Percentiles rank a stretch among this genome's conserved stretches.
These are phyloP conservation scores for Acanthisitta chloris DNA, from an alignment of 2,113 vertebrate genomes.

Conservation along the genomic window DNA sequence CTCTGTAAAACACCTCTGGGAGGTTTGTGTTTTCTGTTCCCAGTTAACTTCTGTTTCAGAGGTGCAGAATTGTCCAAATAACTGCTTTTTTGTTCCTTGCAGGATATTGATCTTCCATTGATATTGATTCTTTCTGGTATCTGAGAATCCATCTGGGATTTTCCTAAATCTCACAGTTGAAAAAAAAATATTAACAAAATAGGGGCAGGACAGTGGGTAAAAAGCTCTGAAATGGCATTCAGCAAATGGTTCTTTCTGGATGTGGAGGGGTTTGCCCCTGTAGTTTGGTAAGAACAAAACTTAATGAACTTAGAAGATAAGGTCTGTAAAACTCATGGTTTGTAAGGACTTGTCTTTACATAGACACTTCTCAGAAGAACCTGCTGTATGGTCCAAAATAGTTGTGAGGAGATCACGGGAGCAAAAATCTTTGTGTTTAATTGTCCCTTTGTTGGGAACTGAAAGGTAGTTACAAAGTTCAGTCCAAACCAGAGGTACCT, in stretches of 20 bases:
- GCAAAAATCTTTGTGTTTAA: neutral
- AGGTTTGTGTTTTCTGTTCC: neutral
- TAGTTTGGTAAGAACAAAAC: neutral
- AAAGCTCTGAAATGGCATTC: neutral
- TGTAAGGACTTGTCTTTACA: neutral
- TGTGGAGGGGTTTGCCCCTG: neutral
- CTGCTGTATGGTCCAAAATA: neutral
- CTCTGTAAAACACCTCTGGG: neutral
- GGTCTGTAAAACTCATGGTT: neutral
- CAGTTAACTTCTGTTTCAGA: neutral
- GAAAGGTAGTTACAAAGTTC: neutral
- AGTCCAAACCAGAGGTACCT: neutral
- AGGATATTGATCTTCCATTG: neutral
- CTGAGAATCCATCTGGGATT: neutral
- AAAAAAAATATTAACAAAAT: neutral
- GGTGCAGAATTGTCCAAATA: neutral
- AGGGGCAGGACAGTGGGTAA: rapidly evolving
- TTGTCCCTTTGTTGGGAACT: neutral
- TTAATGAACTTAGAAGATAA: neutral
- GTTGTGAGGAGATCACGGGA: neutral
- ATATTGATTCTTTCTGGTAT: neutral
- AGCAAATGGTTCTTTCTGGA: neutral
- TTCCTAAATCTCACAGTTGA: neutral
- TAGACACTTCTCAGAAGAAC: neutral
- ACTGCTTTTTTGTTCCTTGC: neutral